These are phyloP conservation scores for Poecilia gillii DNA, from an alignment of 2,797 vertebrate species.

Conservation along the genomic window DNA sequence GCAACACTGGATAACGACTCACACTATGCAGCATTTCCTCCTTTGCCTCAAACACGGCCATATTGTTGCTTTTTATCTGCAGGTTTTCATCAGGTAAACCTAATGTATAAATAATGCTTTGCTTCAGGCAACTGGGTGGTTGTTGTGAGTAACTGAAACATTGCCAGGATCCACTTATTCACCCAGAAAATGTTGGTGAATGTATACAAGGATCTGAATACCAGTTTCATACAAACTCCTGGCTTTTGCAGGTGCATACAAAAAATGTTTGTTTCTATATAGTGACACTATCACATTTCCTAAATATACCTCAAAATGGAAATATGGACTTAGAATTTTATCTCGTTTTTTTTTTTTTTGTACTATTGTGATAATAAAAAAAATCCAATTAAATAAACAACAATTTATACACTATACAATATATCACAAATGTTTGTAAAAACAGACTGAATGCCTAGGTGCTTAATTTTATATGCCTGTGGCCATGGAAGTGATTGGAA, in stretches of 20 bases:
- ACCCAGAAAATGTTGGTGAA: background rate
- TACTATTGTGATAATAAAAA: no score
- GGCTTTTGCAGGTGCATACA: background rate
- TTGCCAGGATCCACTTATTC: background rate
- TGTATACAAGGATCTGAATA: no score
- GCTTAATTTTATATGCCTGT: no score
- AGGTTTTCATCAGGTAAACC: background rate
- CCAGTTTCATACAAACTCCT: background rate
- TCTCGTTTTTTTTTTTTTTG: no score
- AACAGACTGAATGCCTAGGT: no score
- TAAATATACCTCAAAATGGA: no score
- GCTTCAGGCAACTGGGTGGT: background rate
- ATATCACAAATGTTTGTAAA: no score
- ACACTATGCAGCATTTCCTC: background rate
- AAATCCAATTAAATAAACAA: no score
- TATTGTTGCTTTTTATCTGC: background rate
- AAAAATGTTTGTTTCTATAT: background rate
- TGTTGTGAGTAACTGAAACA: conserved; percentile 1
- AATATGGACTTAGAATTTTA: no score
- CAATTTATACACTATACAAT: no score
- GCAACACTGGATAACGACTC: background rate
- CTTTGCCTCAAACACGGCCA: background rate
- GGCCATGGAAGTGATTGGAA: no score
- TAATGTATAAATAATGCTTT: background rate
- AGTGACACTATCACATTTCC: background rate